These are phyloP conservation scores for Mastomys coucha DNA, from an alignment of 2,113 vertebrate species.

Conservation along the genomic window DNA sequence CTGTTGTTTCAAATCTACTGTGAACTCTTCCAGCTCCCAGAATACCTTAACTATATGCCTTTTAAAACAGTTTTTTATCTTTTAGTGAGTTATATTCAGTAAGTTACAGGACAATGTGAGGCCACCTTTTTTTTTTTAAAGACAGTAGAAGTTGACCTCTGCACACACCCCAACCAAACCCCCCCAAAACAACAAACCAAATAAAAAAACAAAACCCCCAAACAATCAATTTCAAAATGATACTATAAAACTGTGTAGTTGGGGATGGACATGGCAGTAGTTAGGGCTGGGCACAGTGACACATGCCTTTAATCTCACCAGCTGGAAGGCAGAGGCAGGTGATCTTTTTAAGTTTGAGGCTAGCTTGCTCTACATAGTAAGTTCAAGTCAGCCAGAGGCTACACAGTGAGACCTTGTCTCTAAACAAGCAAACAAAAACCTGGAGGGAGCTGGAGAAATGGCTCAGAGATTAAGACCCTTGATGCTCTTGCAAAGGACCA, in stretches of 20 bases:
- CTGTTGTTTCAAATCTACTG: too few relatives aligned
- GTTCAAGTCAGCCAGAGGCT: neutral
- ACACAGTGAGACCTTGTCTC: neutral
- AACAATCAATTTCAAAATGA: neutral
- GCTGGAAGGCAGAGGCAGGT: neutral
- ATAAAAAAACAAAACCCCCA: neutral
- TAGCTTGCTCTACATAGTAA: neutral
- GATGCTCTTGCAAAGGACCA: neutral
- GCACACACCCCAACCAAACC: neutral
- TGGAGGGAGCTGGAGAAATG: neutral
- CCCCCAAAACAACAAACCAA: neutral
- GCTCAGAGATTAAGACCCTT: neutral
- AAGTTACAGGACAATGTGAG: neutral
- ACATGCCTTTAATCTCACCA: neutral
- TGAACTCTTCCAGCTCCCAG: too few relatives aligned
- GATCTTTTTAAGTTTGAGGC: neutral
- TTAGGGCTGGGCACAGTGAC: too few relatives aligned
- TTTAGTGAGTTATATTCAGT: too few relatives aligned
- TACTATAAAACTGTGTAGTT: neutral
- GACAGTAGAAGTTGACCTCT: neutral
- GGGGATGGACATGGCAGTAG: neutral
- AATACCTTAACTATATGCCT: too few relatives aligned
- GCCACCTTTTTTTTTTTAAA: neutral
- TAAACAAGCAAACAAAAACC: neutral
- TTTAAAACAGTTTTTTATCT: too few relatives aligned